phyloP scores from a whole-genome alignment of 1,140 invertebrate species.

The Rhyacophila brunnea region DNA sequence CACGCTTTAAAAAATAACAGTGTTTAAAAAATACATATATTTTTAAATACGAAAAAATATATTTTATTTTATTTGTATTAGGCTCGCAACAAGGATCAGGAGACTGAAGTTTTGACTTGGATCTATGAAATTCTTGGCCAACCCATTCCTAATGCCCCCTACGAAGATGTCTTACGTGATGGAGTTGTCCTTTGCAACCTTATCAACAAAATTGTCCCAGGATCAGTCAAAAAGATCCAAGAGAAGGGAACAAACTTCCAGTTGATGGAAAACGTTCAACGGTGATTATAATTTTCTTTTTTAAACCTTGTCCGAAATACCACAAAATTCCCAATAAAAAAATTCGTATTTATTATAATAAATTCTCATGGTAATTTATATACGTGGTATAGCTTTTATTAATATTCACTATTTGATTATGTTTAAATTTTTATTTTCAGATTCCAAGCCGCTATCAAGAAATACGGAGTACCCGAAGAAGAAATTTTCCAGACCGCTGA shows the following conservation, averaged over 20 bases:
- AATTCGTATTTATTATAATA: background rate
- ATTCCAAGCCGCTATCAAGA: slow-evolving; percentile 91
- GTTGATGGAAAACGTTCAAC: slow-evolving; percentile 97
- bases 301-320: background rate
- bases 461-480: slow-evolving; percentile 92
- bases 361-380: background rate
- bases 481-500: slow-evolving; percentile 99
- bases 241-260: slow-evolving; percentile 95
- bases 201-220: slow-evolving; percentile 91
- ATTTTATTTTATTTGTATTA: slow-evolving; percentile 46
- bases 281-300: slow-evolving; percentile 46
- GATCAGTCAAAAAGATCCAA: slow-evolving; percentile 96
- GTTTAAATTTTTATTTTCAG: slow-evolving; percentile 45
- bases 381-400: background rate
- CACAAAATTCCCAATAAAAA: too few relatives aligned
- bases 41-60: too few relatives aligned
- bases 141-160: slow-evolving; percentile 76
- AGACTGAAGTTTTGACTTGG: slow-evolving; percentile 89
- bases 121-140: slow-evolving; percentile 86
- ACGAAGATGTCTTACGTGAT: slow-evolving; percentile 91
- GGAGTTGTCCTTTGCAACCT: slow-evolving; percentile 92
- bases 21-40: too few relatives aligned
- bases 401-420: slow-evolving; percentile 3
- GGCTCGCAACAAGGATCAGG: slow-evolving; percentile 87
- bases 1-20: too few relatives aligned